Percentiles rank a stretch among this genome's conserved stretches.
phyloP scores from a whole-genome alignment of 1,140 invertebrate species.

The Scaptomyza pallida region DNA sequence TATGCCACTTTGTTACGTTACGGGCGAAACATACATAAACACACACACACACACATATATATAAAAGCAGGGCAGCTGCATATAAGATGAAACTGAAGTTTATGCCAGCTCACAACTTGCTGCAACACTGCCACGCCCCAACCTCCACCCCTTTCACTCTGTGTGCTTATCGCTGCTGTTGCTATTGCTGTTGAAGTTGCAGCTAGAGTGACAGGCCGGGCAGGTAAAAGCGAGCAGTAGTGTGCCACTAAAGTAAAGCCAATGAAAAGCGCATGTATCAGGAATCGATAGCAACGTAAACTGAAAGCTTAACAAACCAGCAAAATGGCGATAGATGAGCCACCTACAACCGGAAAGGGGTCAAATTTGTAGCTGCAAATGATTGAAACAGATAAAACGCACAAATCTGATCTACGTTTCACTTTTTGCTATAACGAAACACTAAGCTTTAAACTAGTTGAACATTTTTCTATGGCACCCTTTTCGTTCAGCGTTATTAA shows the following conservation, averaged over 20 bases:
- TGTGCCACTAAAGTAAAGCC: slow-evolving; percentile 1
- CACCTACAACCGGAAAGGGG: not conserved
- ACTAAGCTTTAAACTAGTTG: too few species aligned
- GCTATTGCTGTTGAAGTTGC: slow-evolving; percentile 1
- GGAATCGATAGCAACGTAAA: slow-evolving; percentile 33
- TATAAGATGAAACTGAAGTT: slow-evolving; percentile 27
- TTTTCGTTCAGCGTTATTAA: not conserved
- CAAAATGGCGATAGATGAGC: slow-evolving; percentile 4
- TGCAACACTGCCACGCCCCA: slow-evolving; percentile 10
- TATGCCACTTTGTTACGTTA: slow-evolving; percentile 60
- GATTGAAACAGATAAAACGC: not conserved
- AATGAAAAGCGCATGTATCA: not conserved
- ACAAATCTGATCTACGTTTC: not conserved
- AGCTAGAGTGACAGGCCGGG: slow-evolving; percentile 3
- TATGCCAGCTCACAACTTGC: slow-evolving; percentile 12
- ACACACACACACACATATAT: not conserved
- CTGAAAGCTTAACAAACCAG: slow-evolving; percentile 31
- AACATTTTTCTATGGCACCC: too few species aligned
- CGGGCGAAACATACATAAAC: slow-evolving; percentile 20
- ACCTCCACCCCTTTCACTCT: not conserved
- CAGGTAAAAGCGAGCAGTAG: slow-evolving; percentile 3
- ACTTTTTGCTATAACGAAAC: too few species aligned
- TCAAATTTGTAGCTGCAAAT: not conserved
- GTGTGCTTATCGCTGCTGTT: slow-evolving; percentile 26
- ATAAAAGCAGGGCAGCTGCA: slow-evolving; percentile 29